Evolutionary conservation across 2,888 invertebrate species (phyloP).

Genomic region (Lasioglossum malachurum): DNA sequence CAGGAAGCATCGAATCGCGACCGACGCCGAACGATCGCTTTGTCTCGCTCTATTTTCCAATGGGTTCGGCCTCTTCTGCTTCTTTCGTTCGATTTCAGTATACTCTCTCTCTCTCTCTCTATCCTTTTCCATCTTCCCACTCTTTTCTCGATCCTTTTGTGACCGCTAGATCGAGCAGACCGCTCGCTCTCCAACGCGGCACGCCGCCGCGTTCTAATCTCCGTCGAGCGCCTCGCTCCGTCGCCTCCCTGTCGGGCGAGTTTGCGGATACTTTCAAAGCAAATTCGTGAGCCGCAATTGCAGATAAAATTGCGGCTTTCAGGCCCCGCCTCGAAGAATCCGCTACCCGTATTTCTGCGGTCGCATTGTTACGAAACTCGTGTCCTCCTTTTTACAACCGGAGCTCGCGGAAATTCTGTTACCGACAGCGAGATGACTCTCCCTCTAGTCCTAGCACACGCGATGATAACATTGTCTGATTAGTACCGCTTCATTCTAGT

Average conservation of each 20-base stretch:
- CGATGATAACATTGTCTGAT: background rate
- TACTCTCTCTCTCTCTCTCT: background rate
- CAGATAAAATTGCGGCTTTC: conserved; percentile 54
- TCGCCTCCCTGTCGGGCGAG: conserved; percentile 38
- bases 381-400: background rate
- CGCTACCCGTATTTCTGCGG: conserved; percentile 31
- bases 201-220: conserved; percentile 54
- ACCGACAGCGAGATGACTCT: conserved; percentile 1
- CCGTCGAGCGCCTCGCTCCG: conserved; percentile 35
- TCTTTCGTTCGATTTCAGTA: background rate
- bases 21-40: conserved; percentile 42
- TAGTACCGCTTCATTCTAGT: background rate
- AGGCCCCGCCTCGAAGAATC: conserved; percentile 35
- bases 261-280: conserved; percentile 57
- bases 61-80: conserved; percentile 3
- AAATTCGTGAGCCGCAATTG: conserved; percentile 52
- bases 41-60: conserved; percentile 53
- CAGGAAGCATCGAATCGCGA: conserved; percentile 41
- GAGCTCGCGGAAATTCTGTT: conserved; percentile 31
- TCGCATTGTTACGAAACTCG: conserved; percentile 8
- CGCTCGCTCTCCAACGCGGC: conserved; percentile 31
- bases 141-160: conserved; percentile 48
- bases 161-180: conserved; percentile 47
- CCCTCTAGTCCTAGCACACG: background rate
- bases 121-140: background rate